Conservation (phyloP, 1,140 invertebrate species). For the Chelonus insularis region DNA sequence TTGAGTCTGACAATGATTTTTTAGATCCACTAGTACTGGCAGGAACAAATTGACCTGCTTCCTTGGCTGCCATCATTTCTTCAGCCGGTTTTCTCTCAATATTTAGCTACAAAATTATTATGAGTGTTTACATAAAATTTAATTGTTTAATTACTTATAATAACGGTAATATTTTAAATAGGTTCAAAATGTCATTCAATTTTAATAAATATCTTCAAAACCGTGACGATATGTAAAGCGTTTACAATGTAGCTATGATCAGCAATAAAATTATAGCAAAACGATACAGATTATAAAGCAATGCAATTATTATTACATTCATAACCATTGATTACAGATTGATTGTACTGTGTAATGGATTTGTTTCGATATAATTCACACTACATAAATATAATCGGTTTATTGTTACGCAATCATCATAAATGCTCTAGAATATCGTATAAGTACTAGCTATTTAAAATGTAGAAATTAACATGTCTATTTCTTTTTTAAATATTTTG, state of each 20-base stretch:
- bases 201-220: no score
- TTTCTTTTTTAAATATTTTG: no score
- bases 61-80: slow-evolving; percentile 70
- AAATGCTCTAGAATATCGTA: slow-evolving; percentile 14
- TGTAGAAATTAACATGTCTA: no score
- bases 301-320: slow-evolving; percentile 31
- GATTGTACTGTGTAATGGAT: slow-evolving; percentile 37
- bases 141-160: no score
- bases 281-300: not conserved
- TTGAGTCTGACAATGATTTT: slow-evolving; percentile 14
- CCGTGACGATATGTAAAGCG: slow-evolving; percentile 12
- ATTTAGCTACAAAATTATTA: slow-evolving; percentile 63
- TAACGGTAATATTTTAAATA: no score
- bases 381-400: slow-evolving; percentile 38
- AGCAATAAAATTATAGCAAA: slow-evolving; percentile 25
- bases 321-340: slow-evolving; percentile 23
- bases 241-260: slow-evolving; percentile 33
- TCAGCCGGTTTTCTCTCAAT: slow-evolving; percentile 72
- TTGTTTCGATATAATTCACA: slow-evolving; percentile 37
- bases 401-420: slow-evolving; percentile 38
- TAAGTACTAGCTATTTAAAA: no score
- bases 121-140: no score
- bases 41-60: slow-evolving; percentile 61
- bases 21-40: slow-evolving; percentile 12
- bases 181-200: no score